These are phyloP conservation scores for Acronicta leporina DNA, from an alignment of 2,888 invertebrate genomes.

Conservation along the genomic window DNA sequence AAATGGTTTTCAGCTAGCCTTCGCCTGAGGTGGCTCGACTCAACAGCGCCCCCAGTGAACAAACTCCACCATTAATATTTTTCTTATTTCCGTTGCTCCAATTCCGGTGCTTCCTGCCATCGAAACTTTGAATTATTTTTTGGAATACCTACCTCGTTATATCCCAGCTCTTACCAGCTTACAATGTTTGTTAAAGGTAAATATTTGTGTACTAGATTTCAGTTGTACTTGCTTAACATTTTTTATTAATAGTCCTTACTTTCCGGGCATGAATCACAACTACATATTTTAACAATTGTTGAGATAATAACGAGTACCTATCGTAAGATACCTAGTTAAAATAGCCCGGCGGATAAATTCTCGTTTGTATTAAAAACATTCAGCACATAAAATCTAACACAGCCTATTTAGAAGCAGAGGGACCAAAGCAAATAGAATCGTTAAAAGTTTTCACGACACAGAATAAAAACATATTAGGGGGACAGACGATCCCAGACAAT, in stretches of 20 bases:
- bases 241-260: no score
- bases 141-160: constrained; percentile 17
- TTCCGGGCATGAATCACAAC: constrained; percentile 10
- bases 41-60: constrained; percentile 29
- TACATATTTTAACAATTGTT: constrained; percentile 25
- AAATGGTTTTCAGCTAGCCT: constrained; percentile 49
- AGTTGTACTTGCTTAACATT: no score
- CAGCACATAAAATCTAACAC: constrained; percentile 21
- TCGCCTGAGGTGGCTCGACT: constrained; percentile 17
- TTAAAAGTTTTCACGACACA: constrained; percentile 38
- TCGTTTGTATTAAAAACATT: constrained; percentile 16
- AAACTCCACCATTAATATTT: constrained; percentile 35
- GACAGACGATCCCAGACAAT: constrained; percentile 32
- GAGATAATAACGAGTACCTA: background rate
- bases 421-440: constrained; percentile 29
- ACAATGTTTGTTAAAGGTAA: background rate
- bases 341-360: constrained; percentile 32
- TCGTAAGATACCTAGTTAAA: background rate
- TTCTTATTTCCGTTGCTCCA: constrained; percentile 21
- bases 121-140: constrained; percentile 45
- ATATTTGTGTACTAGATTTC: no score
- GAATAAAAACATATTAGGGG: constrained; percentile 38
- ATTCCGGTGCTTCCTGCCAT: constrained; percentile 25
- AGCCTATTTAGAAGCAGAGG: constrained; percentile 38
- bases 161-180: background rate